Base-by-base conservation (phyloP, 1,140 invertebrate species). In the Centruroides sculpturatus region DNA sequence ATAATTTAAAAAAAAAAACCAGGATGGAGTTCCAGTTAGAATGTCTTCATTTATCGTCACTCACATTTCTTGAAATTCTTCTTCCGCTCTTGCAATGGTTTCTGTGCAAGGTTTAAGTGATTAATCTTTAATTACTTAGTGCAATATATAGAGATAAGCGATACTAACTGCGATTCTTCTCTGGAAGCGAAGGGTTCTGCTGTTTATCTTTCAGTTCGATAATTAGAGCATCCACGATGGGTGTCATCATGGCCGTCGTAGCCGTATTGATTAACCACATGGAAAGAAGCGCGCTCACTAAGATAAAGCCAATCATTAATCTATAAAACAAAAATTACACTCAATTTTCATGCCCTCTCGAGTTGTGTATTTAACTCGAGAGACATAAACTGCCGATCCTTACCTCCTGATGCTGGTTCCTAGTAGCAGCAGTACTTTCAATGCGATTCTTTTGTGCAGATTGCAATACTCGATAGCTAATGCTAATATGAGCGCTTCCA, bases 191-290 rank as follows among this genome's bases (percentile, higher is more conserved):
- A 41, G 8, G 8, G 3, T 41, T 8, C 8, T 41, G 41, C 5
- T 41, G 41, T 41, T 41, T 41, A 41, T 41, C 3, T 41, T 55
- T 49, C n/a, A 70, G 51, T 60, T 69, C 63, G 1, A 64, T 57
- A 3, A 70, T 52, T 10, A 87, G 81, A 8, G 85, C 85, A 53
- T 86, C 81, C 9, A 86, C 82, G 62, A 89, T 89, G 0, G 87
- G 87, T 50, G 86, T 80, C 85, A 89, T 88, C 85, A 89, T 87
- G 5, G 87, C 86, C 0, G 84, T 85, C 9, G 85, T 83, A 0
- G 86, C 86, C 0, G 86, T 86, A 67, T 89, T 89, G 0, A 83
- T 85, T 34, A 89, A 85, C 86, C 87, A 89, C 85, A 89, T 86
- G 0, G 85, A 86, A 57, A 89, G 78, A 61, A 87, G 83, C 77